Evolutionary conservation across 2,797 vertebrate genomes (phyloP).

Genomic region (Lepilemur septentrionalis): DNA sequence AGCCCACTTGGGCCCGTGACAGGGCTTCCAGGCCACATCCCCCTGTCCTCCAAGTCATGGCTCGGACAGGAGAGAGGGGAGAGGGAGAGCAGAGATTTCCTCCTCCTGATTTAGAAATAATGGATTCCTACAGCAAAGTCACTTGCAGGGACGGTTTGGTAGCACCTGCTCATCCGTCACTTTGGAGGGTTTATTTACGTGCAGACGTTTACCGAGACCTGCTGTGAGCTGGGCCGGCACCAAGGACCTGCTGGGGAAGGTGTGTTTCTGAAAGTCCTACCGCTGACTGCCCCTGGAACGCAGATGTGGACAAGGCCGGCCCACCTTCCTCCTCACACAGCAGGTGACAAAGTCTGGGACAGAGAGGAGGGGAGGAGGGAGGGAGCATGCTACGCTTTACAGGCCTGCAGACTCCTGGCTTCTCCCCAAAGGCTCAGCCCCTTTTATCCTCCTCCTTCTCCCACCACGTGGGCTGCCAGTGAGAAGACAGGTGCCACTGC

Average conservation of each 20-base stretch:
- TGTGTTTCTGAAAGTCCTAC: not conserved
- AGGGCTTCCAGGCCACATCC: not conserved
- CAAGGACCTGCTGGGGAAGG: not conserved
- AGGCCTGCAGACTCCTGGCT: not conserved
- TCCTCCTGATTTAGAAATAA: not conserved
- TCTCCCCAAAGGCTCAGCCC: not conserved
- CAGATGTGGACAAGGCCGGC: too few relatives aligned
- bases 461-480: not conserved
- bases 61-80: not conserved
- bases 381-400: fast-evolving
- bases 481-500: not conserved
- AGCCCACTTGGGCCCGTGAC: not conserved
- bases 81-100: not conserved
- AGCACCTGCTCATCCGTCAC: not conserved
- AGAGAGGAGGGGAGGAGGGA: not conserved
- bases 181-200: not conserved
- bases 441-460: not conserved
- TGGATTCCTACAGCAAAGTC: not conserved
- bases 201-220: not conserved
- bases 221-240: not conserved
- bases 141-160: not conserved
- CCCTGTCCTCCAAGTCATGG: not conserved
- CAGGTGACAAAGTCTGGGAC: not conserved
- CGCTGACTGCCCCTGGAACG: too few relatives aligned
- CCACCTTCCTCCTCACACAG: fast-evolving